phyloP scores from a whole-genome alignment of 2,797 vertebrate species.

The Knipowitschia caucasica region DNA sequence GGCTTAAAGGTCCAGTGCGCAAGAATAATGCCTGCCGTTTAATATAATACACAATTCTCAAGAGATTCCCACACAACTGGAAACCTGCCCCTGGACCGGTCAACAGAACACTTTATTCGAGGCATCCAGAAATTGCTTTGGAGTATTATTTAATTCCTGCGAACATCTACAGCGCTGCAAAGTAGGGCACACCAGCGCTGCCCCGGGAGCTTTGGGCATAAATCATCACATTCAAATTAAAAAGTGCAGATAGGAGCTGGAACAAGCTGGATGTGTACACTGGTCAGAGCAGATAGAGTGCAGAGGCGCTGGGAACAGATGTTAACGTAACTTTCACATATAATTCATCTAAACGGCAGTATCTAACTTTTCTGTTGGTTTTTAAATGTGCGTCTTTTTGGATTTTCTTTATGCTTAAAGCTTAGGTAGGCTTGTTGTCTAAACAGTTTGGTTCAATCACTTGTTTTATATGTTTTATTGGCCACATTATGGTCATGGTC shows the following conservation, averaged over 20 bases:
- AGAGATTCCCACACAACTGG: not conserved
- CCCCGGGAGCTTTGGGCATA: slow-evolving; percentile 25
- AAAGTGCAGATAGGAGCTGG: slow-evolving; percentile 22
- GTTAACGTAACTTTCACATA: too few species aligned
- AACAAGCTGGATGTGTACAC: slow-evolving; percentile 19
- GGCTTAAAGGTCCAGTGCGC: not conserved
- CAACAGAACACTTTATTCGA: slow-evolving; percentile 18
- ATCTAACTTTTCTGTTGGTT: too few species aligned
- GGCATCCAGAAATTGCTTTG: slow-evolving; percentile 9
- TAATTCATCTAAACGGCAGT: too few species aligned
- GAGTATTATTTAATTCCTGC: slow-evolving; percentile 24
- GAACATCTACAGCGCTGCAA: slow-evolving; percentile 22
- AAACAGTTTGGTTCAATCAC: too few species aligned
- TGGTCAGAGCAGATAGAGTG: slow-evolving; percentile 21
- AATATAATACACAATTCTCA: slow-evolving; percentile 1
- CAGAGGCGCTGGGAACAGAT: slow-evolving; percentile 17
- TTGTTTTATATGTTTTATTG: too few species aligned
- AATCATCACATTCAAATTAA: slow-evolving; percentile 40
- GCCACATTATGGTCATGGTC: too few species aligned
- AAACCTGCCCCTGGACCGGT: slow-evolving; percentile 1
- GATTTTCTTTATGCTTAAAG: too few species aligned
- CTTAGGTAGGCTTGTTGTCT: too few species aligned
- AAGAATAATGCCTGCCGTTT: slow-evolving; percentile 2
- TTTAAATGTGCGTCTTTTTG: too few species aligned
- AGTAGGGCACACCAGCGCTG: slow-evolving; percentile 26